Base-by-base conservation (phyloP, 2,888 invertebrate genomes). In the Mantis religiosa region DNA sequence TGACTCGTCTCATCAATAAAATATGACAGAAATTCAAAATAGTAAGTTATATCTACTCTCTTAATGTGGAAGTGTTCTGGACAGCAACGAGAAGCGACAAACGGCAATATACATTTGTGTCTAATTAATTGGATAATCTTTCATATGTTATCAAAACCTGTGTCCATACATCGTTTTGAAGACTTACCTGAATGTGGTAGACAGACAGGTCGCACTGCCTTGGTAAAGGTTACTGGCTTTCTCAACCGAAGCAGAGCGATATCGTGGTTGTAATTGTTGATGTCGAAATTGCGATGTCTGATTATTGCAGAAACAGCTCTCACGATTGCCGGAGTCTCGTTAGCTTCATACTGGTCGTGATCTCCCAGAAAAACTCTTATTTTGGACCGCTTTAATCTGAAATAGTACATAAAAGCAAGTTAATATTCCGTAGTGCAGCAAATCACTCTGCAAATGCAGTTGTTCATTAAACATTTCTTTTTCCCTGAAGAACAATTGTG, bases 211-310 rank as follows among this genome's bases (percentile, higher is more conserved):
- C 95, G 95, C 90, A 97, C 95, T 90, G 95, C 96, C 93, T 96
- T 96, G 0, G 96, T 95, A 92, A 97, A 97, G 88, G 94, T 94
- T 27, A 97, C 96, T 0, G 97, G 96, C 92, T 97, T 97, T 54
- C 97, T 94, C 28, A 98, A 93, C 91, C 96, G 96, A 28, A 98
- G 93, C 88, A 98, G 93, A 0, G 97, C 97, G 87, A 98, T 97
- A 92, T 98, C 97, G 92, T 98, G 97, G 93, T 97, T 97, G 92
- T 97, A 98, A 0, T 97, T 96, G 92, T 97, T 96, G 3, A 97
- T 95, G 92, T 98, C 97, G 92, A 98, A 98, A 93, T 97, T 97
- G 88, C 97, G 95, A 91, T 98, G 97, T 30, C 97, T 95, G 87
- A 97, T 96, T 89, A 98, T 95, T 81, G 96, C 94, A 34, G 97